Conservation (phyloP, 2,797 vertebrate genomes). For the Acipenser transmontanus region DNA sequence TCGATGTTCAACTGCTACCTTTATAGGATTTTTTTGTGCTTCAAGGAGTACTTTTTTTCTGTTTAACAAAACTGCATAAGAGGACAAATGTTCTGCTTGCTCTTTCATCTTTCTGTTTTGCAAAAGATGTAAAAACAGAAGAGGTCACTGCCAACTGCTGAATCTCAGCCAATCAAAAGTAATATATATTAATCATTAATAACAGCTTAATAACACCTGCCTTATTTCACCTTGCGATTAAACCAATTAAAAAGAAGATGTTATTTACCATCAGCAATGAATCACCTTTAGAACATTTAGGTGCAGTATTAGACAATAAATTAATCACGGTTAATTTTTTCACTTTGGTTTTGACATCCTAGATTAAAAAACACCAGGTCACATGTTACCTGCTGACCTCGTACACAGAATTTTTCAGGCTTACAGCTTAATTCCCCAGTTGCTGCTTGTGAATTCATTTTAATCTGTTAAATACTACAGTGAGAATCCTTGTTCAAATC, state of each 20-base stretch:
- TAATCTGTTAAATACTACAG: too few species aligned
- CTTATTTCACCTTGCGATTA: conserved; percentile 38
- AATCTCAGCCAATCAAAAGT: conserved; percentile 40
- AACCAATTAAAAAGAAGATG: conserved; percentile 26
- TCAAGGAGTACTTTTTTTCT: too few species aligned
- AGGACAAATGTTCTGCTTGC: conserved; percentile 35
- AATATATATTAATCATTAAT: conserved; percentile 38
- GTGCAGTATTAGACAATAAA: not conserved
- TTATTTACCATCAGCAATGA: conserved; percentile 11
- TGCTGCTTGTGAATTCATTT: too few species aligned
- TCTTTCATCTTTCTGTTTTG: conserved; percentile 46
- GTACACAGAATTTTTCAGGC: not conserved
- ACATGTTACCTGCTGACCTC: conserved; percentile 16
- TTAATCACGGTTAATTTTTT: conserved; percentile 17
- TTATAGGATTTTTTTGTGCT: too few species aligned
- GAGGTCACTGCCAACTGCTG: conserved; percentile 32
- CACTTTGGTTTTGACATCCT: conserved; percentile 6
- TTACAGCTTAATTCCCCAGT: not conserved
- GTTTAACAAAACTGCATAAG: too few species aligned
- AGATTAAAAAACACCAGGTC: conserved; percentile 5
- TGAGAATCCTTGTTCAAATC: too few species aligned
- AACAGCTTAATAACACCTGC: conserved; percentile 41
- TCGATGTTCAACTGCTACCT: too few species aligned
- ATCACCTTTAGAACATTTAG: conserved; percentile 13
- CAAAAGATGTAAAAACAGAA: conserved; percentile 51